Base-by-base conservation (phyloP, 2,797 vertebrate species). In the Tenualosa ilisha region DNA sequence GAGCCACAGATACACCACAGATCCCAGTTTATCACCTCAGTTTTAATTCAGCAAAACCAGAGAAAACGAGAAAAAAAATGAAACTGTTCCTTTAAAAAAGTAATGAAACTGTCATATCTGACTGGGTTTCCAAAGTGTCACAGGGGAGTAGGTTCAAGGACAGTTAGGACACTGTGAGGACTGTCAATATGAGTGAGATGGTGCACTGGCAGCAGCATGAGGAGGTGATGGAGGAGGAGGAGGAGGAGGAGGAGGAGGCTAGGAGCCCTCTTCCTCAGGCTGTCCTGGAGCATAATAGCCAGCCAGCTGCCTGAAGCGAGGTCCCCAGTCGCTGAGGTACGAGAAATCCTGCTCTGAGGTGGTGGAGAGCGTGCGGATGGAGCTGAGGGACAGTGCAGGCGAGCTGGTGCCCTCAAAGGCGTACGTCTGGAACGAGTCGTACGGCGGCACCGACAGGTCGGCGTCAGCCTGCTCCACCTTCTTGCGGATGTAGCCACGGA, bases 371-470 rank as follows among this genome's bases (percentile, higher is more conserved):
- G 97, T 98, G 94, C 97, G 96, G 94, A 99, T 98, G 89, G 98
- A 99, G 95, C 98, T 99, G 89, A 99, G 95, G 0, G 98, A 99
- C 84, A 97, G 96, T 6, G 97, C 96, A 0, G 97, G 97, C 0
- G 98, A 99, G 91, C 94, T 96, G 49, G 91, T 95, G 91, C 98
- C 98, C 94, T 99, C 98, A 0, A 99, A 98, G 90, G 98, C 98
- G 7, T 99, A 99, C 84, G 98, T 99, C 95, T 99, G 98, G 95
- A 99, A 99, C 0, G 98, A 99, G 95, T 99, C 98, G 40, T 99
- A 99, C 37, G 98, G 98, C 0, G 98, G 98, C 90, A 99, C 98
- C 0, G 98, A 97, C 84, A 96, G 94, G 92, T 99, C 98, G 2
- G 94, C 95, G 0, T 99, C 98, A 0, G 98, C 98, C 93, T 98